These are phyloP conservation scores for Phoenoteleia sp. DNA, from an alignment of 2,888 invertebrate species.

Conservation along the genomic window DNA sequence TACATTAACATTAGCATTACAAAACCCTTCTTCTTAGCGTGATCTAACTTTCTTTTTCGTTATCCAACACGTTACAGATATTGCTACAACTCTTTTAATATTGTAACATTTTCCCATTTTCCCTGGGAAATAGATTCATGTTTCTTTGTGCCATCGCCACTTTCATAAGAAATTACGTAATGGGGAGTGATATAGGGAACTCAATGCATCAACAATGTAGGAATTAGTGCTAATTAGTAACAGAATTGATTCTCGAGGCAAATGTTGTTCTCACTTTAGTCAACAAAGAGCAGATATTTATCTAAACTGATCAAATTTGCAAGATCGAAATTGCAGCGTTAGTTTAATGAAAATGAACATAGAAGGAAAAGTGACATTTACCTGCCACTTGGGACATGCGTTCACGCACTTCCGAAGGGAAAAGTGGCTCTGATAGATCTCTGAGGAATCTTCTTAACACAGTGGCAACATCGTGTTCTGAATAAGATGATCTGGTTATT, in stretches of 20 bases:
- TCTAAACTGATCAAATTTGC: too few relatives aligned
- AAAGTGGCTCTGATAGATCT: conserved; percentile 94
- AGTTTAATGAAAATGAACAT: too few relatives aligned
- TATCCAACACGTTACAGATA: background rate
- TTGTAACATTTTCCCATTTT: background rate
- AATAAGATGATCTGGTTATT: conserved; percentile 91
- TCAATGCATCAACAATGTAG: background rate
- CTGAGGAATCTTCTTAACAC: conserved; percentile 96
- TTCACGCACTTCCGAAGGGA: conserved; percentile 91
- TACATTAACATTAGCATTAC: too few relatives aligned
- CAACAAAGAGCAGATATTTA: too few relatives aligned
- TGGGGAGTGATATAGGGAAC: conserved; percentile 17
- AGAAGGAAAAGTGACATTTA: conserved; percentile 79
- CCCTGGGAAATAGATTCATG: conserved; percentile 9
- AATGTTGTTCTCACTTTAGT: too few relatives aligned
- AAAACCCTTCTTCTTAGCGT: too few relatives aligned
- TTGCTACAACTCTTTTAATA: background rate
- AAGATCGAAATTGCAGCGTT: too few relatives aligned
- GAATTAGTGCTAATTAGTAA: conserved; percentile 7
- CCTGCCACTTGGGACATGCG: conserved; percentile 91
- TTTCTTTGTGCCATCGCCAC: background rate
- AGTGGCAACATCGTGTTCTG: conserved; percentile 96
- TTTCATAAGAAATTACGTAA: background rate
- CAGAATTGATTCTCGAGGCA: background rate
- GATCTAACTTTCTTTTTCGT: background rate